Evolutionary conservation across 2,888 invertebrate species (phyloP), one percentile per base, ranked within the genome.

Genomic region (Tryphoninae sp.): DNA sequence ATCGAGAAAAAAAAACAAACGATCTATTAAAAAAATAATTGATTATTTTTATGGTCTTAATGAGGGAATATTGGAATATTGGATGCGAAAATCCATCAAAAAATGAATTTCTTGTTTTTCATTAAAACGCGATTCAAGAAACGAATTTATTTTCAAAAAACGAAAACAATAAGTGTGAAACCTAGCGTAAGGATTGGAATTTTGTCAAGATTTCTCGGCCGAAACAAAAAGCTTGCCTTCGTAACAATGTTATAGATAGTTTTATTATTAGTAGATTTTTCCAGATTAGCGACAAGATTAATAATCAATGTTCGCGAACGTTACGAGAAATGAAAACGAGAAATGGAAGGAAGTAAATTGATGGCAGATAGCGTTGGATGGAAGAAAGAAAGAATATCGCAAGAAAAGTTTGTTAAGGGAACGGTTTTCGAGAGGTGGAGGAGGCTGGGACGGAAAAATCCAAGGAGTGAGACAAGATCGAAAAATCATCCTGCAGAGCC

Each of bases 391-490:
- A 61, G 61, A 78, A 78, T 71, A 62, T 67, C 65, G 59, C 53
- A 78, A 73, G 67, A 79, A 75, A 76, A 67, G 76, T 68, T 72
- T 33, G 74, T 74, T 55, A 65, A 82, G 78, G 68, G 23, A 49
- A 61, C 62, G 59, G 53, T 55, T 19, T 8, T 9, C 8, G 55
- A 19, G 55, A 55, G 55, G 8, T 8, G 53, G 69, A 53, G 69
- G 53, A 69, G 42, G n/a, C 58, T 45, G 55, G 8, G 23, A 65
- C 9, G 65, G 26, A 55, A 67, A 72, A 74, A 61, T 45, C 40
- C 59, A 45, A 45, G 49, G 33, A 71, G 64, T 55, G 74, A 78
- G 78, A 82, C 74, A 75, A 79, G 72, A 78, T 79, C 78, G 81
- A 79, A 79, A 79, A 82, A 82, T 79, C 51, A 79, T 82, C 68